These are phyloP conservation scores for Meghimatium bilineatum DNA, from an alignment of 2,888 invertebrate species.

Conservation along the genomic window DNA sequence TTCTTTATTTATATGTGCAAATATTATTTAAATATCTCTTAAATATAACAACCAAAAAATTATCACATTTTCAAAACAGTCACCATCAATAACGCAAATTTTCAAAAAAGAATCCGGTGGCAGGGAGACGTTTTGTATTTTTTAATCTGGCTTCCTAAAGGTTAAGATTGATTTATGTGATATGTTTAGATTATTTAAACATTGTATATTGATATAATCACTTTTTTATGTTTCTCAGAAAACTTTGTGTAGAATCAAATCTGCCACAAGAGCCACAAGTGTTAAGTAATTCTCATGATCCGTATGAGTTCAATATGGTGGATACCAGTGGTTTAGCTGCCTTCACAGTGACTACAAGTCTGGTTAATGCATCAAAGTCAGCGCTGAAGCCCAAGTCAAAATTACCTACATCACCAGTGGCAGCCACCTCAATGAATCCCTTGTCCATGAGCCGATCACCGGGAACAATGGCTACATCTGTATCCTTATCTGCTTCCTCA, in stretches of 20 bases:
- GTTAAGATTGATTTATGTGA: no score
- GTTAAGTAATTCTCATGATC: slow-evolving; percentile 67
- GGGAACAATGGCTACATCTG: slow-evolving; percentile 32
- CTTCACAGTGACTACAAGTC: slow-evolving; percentile 16
- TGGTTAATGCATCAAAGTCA: slow-evolving; percentile 50
- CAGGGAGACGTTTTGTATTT: no score
- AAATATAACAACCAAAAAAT: no score
- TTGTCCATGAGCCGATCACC: slow-evolving; percentile 27
- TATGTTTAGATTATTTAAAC: no score
- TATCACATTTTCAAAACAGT: no score
- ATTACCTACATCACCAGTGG: slow-evolving; percentile 50
- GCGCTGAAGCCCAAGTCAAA: slow-evolving; percentile 63
- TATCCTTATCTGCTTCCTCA: slow-evolving; percentile 25
- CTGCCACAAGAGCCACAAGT: slow-evolving; percentile 70
- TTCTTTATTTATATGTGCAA: no score
- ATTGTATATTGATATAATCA: no score
- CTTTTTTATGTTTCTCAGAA: slow-evolving; percentile 62
- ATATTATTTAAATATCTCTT: no score
- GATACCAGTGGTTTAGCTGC: slow-evolving; percentile 53
- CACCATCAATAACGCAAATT: no score
- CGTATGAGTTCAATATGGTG: slow-evolving; percentile 71
- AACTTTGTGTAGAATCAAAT: slow-evolving; percentile 74
- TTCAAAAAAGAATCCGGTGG: no score
- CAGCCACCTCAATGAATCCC: slow-evolving; percentile 48
- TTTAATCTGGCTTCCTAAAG: no score